Percentiles rank a stretch among this genome's conserved stretches.
Evolutionary conservation across 2,797 vertebrate species (phyloP).

Genomic region (Chiloscyllium punctatum): DNA sequence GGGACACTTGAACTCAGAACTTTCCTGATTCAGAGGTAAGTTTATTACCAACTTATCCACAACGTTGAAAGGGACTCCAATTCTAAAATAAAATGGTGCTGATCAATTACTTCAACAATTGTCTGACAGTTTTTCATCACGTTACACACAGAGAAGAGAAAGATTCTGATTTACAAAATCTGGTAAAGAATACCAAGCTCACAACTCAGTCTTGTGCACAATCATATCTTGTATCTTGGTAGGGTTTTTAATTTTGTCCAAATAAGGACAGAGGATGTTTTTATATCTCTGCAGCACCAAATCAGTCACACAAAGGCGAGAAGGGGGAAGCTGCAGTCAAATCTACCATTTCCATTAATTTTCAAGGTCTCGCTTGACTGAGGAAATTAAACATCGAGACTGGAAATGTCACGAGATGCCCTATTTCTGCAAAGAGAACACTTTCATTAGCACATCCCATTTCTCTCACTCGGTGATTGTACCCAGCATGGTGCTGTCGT

Average conservation of each 20-base stretch:
- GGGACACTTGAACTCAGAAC: no score
- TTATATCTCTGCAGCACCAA: background rate
- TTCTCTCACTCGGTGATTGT: background rate
- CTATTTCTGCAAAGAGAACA: conserved; percentile 6
- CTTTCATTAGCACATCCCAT: background rate
- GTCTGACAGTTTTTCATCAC: background rate
- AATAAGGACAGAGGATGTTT: background rate
- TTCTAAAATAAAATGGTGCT: background rate
- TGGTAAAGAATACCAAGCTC: background rate
- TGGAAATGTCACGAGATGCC: background rate
- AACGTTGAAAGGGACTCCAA: background rate
- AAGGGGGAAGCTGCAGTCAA: background rate
- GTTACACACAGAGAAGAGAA: background rate
- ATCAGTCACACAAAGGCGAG: background rate
- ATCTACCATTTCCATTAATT: background rate
- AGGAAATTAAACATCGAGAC: background rate
- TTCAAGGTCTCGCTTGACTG: background rate
- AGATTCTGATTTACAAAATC: background rate
- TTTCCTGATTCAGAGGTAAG: background rate
- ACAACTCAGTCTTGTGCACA: background rate
- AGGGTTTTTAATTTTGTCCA: background rate
- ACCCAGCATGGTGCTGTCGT: background rate
- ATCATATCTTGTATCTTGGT: background rate
- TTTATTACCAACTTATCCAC: background rate
- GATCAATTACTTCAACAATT: conserved; percentile 13